Base-by-base conservation (phyloP, 2,113 vertebrate genomes). In the Ammodytes marinus region DNA sequence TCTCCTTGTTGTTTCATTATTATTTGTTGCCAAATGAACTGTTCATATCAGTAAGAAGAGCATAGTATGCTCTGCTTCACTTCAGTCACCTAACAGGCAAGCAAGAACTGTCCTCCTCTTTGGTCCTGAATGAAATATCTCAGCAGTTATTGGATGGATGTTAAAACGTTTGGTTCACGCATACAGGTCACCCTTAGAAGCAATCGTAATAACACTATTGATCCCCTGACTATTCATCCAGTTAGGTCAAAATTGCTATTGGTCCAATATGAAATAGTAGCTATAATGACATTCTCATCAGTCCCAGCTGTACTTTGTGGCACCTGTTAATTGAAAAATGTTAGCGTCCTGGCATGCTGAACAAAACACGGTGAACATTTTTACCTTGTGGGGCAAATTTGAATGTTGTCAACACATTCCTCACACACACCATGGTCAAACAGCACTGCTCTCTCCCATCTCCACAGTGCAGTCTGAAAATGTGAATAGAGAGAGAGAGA, bases 401-500 rank as follows among this genome's bases (percentile, higher is more conserved):
- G 27, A 27, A 27, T 27, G 27, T 27, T 53, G 46, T 80, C 37
- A 46, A 42, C 13, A 37, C 17, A 49, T 17, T 59, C 43, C 40
- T 67, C 57, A 54, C 68, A 74, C 10, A 79, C 65, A 77, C 61
- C 74, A 84, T 14, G 85, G 86, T 83, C 82, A 77, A 39, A 57
- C 68, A 63, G 39, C 17, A 6, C 14, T 61, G 65, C 59, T 52
- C 76, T 77, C 69, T 61, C 54, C 58, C 27, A 68, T 63, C 66
- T 83, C 60, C 27, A 74, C 71, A 77, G 71, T 80, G 77, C 78
- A 74, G 52, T 55, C 73, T 79, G 67, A 74, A 80, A 79, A 86
- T 59, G 78, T 57, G 73, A 69, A 68, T 53, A 61, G 70, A 82
- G 63, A 80, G 69, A 61, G 65, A 81, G 55, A 45, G 69, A 64